Evolutionary conservation across 2,113 vertebrate genomes (phyloP), one percentile per base, ranked within the genome.

Genomic region (Pseudopipra pipra): DNA sequence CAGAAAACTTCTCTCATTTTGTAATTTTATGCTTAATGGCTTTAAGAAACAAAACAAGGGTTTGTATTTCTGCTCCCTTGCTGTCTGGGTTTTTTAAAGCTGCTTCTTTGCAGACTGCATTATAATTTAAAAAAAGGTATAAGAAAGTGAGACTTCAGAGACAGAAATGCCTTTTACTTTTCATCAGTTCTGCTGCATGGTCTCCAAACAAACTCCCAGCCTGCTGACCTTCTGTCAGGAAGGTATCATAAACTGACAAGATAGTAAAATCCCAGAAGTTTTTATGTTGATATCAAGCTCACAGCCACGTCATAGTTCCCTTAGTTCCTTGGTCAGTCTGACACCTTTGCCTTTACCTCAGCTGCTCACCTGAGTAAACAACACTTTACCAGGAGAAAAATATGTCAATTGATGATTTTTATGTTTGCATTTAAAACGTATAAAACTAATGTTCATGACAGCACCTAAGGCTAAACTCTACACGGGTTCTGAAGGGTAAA

Each of bases 211-310:
- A 87, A 41, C 11, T 88, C 63, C 39, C 95, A 94, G 44, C 5
- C 67, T 89, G 73, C 68, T 77, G 68, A 88, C 22, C 58, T 94
- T 44, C 44, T 96, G 49, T 75, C 70, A 84, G 52, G 20, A 49
- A 94, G 88, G 14, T 24, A 80, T 25, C 8, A 27, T 52, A 80
- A 87, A 58, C 18, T 90, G 95, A 89, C 72, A 94, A 75, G 66
- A 67, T 4, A 96, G 39, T 63, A 95, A 97, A 97, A 96, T 95
- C 51, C 55, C 72, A 72, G 71, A 89, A 91, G 94, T 77, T 68
- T 93, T 95, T 46, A 20, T 54, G 84, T 61, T 86, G 47, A 31
- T 68, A 95, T 86, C 70, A 59, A 12, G 63, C 75, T 76, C 58
- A n/a, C 6, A 75, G 77, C 4, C 51, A 62, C 47, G 23, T 35